Base-by-base conservation (phyloP, 2,888 invertebrate genomes). In the Acleris holmiana region DNA sequence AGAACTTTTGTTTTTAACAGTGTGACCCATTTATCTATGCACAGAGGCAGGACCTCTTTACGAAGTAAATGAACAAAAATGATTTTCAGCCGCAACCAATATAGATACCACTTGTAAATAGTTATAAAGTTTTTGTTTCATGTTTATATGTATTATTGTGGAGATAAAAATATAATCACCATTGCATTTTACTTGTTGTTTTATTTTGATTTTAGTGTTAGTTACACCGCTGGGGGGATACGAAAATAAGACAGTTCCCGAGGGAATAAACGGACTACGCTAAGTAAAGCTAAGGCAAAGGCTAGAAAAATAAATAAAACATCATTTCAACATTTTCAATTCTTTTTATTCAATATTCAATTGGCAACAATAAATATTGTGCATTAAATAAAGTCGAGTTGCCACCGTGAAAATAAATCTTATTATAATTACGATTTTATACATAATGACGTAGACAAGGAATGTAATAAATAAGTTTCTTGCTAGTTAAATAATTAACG, bases 151-250 rank as follows among this genome's bases (percentile, higher is more conserved):
- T 81, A 86, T 85, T 87, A 89, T 87, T 88, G 87, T 82, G 83
- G 79, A 82, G 76, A 83, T 79, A 78, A 78, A 83, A 88, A 89
- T 90, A 91, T 91, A 90, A 91, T 90, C 91, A 88, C 85, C 84
- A 90, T 87, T 89, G 89, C 89, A 90, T 90, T 89, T 89, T 85
- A 81, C 4, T 58, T 69, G 58, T 72, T 69, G 72, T 88, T 84
- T 85, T 76, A 79, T 82, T 83, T n/a, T 17, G n/a, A 17, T 13
- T 4, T 13, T 35, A 0, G 13, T 35, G 0, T 13, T 13, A 35
- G 35, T 35, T 35, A 35, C 13, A 35, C 35, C 29, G 13, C 29
- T 13, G 4, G 35, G 23, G 3, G 35, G 13, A 35, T 35, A 35
- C 1, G 3, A 35, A 35, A 35, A 35, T 35, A 8, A 4, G 35